These are phyloP conservation scores for Andrena trimmerana DNA, from an alignment of 2,888 invertebrate species.

Conservation along the genomic window DNA sequence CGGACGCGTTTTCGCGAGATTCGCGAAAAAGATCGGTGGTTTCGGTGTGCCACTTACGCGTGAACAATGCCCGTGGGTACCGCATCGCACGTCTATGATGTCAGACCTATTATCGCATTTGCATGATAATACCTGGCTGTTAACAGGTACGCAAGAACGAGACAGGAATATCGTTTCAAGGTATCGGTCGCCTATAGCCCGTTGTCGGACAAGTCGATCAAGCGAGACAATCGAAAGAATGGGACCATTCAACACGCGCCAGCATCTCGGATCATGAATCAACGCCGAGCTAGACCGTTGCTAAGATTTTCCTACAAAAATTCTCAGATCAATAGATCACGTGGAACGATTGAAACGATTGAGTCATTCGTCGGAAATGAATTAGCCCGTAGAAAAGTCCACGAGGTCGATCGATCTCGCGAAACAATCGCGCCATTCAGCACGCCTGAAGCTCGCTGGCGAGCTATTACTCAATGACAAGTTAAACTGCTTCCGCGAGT, in stretches of 20 bases:
- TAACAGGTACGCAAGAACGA: constrained; percentile 38
- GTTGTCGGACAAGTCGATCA: constrained; percentile 19
- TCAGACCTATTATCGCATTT: constrained; percentile 59
- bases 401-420: no score
- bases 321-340: no score
- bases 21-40: constrained; percentile 20
- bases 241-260: constrained; percentile 10
- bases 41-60: constrained; percentile 21
- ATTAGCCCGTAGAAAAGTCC: no score
- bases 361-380: no score
- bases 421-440: no score
- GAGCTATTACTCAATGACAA: no score
- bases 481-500: not conserved
- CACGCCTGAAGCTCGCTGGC: no score
- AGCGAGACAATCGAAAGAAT: constrained; percentile 24
- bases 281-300: not conserved
- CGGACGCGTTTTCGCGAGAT: constrained; percentile 31
- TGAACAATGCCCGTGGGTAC: constrained; percentile 37
- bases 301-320: not conserved
- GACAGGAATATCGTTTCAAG: constrained; percentile 31
- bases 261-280: not conserved
- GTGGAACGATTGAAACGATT: no score
- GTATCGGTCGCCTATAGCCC: constrained; percentile 35
- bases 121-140: constrained; percentile 53
- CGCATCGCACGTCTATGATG: constrained; percentile 51